Evolutionary conservation across 2,113 vertebrate species (phyloP).

Genomic region (Brachyhypopomus occidentalis): DNA sequence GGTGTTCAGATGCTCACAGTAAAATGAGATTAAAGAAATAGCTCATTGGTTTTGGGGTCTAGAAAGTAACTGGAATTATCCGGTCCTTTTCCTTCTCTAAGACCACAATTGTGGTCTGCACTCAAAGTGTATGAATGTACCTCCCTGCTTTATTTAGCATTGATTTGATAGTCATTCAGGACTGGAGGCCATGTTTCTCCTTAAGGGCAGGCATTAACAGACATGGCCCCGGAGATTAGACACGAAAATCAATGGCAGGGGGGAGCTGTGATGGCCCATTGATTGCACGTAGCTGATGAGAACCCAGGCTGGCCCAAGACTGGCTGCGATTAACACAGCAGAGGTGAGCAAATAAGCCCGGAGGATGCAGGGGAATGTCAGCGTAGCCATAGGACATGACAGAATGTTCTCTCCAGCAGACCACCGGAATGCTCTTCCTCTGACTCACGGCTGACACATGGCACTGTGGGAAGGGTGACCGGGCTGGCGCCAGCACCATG

Average conservation of each 20-base stretch:
- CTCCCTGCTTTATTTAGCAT: conserved; percentile 19
- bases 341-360: conserved; percentile 31
- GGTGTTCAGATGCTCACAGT: background rate
- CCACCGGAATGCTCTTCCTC: conserved; percentile 40
- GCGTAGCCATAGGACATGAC: conserved; percentile 27
- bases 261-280: conserved; percentile 54
- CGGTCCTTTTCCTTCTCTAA: background rate
- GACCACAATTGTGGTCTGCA: background rate
- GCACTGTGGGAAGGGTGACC: conserved; percentile 58
- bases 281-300: conserved; percentile 57
- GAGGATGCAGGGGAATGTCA: conserved; percentile 10
- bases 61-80: background rate
- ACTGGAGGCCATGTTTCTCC: conserved; percentile 35
- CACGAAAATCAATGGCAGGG: conserved; percentile 54
- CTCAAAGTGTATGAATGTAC: background rate
- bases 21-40: background rate
- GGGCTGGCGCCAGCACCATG: conserved; percentile 59
- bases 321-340: conserved; percentile 27
- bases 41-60: background rate
- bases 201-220: conserved; percentile 55
- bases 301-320: conserved; percentile 5
- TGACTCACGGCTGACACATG: conserved; percentile 62
- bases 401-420: conserved; percentile 27
- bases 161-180: background rate
- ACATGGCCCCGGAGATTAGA: conserved; percentile 42